Evolutionary conservation across 2,797 vertebrate genomes (phyloP).

Genomic region (Acanthiza pusilla): DNA sequence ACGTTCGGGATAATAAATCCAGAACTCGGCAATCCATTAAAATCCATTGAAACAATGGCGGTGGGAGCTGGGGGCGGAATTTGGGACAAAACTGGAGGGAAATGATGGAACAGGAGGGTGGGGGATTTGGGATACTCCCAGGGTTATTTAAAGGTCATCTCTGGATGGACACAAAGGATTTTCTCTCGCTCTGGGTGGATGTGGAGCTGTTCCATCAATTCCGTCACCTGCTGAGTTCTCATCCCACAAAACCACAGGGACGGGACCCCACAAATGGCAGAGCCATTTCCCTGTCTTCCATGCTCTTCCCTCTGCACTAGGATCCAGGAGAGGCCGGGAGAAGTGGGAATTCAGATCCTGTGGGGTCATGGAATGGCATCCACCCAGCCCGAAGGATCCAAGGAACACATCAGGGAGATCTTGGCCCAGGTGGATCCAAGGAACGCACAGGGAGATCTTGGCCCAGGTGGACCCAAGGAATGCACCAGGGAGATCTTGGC

Average conservation of each 20-base stretch:
- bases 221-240: not conserved
- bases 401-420: not conserved
- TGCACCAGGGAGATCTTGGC: not conserved
- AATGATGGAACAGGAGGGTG: not conserved
- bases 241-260: not conserved
- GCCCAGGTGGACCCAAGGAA: not conserved
- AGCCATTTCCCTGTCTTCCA: not conserved
- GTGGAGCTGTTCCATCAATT: not conserved
- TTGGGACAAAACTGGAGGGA: not conserved
- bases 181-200: not conserved
- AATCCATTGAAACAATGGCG: not conserved
- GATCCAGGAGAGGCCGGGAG: not conserved
- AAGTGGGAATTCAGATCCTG: not conserved
- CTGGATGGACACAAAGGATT: not conserved
- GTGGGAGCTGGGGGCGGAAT: not conserved
- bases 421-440: not conserved
- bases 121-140: not conserved
- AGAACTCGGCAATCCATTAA: not conserved
- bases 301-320: not conserved
- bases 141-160: not conserved
- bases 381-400: not conserved
- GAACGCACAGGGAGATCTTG: not conserved
- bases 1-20: conserved; percentile 20
- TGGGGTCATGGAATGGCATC: fast-evolving
- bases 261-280: not conserved